A percentile compares a stretch with the other conserved stretches of the same genome.
Evolutionary conservation across 2,113 vertebrate species (phyloP).

Genomic region (Coptodon bakossiorum): DNA sequence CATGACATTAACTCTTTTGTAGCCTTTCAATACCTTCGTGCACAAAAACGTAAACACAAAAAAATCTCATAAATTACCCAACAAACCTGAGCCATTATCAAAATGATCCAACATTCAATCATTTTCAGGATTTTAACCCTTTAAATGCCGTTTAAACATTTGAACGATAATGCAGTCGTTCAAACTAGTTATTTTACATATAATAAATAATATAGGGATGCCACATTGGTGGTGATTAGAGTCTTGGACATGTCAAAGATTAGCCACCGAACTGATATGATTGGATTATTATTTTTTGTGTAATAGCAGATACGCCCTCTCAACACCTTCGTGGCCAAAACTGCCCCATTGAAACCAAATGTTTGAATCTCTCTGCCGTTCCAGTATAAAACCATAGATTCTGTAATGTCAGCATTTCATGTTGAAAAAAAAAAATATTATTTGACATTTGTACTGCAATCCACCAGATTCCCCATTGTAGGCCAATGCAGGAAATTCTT

Average conservation of each 20-base stretch:
- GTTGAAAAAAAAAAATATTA: neutral
- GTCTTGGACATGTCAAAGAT: neutral
- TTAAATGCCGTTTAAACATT: neutral
- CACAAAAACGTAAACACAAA: neutral
- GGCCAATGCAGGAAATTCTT: neutral
- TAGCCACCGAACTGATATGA: neutral
- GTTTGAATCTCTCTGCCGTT: neutral
- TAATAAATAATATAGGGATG: neutral
- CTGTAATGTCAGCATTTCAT: neutral
- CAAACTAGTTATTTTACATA: rapidly evolving
- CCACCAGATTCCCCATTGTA: neutral
- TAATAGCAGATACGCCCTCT: neutral
- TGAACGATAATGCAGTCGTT: neutral
- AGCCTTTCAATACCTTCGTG: neutral
- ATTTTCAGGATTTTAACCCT: neutral
- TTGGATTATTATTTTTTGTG: neutral
- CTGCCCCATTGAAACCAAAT: neutral
- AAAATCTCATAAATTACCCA: neutral
- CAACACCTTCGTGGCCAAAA: neutral
- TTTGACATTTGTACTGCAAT: neutral
- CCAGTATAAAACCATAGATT: neutral
- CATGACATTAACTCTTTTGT: neutral
- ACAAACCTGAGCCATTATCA: neutral
- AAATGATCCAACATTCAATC: neutral
- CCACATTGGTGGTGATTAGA: neutral